phyloP scores from a whole-genome alignment of 1,140 invertebrate genomes.

The Oryctes rhinoceros region DNA sequence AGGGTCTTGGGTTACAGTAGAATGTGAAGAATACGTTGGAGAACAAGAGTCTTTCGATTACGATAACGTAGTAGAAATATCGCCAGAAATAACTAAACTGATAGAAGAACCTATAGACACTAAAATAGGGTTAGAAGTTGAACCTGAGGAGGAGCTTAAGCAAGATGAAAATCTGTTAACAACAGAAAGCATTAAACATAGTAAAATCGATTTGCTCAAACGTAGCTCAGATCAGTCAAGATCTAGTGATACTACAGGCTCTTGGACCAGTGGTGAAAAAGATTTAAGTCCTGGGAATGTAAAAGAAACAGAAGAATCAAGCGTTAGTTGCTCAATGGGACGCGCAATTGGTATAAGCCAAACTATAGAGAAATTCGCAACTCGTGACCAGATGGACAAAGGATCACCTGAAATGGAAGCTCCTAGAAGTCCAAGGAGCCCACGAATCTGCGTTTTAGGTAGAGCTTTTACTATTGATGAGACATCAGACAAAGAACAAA shows the following conservation, averaged over 20 bases:
- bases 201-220: conserved; percentile 64
- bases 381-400: conserved; percentile 56
- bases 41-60: conserved; percentile 64
- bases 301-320: conserved; percentile 75
- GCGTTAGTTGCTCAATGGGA: conserved; percentile 80
- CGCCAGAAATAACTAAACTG: conserved; percentile 56
- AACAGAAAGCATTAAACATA: conserved; percentile 59
- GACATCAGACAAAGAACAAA: conserved; percentile 50
- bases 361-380: conserved; percentile 68
- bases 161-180: conserved; percentile 58
- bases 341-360: conserved; percentile 78
- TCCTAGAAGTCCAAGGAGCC: conserved; percentile 57
- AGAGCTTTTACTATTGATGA: conserved; percentile 60
- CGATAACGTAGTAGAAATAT: conserved; percentile 55
- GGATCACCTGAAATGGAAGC: conserved; percentile 55
- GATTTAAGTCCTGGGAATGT: conserved; percentile 62
- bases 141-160: conserved; percentile 59
- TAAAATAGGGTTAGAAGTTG: conserved; percentile 48
- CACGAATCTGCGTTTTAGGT: conserved; percentile 57
- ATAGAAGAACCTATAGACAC: not conserved
- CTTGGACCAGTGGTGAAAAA: conserved; percentile 65
- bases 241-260: conserved; percentile 71
- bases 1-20: conserved; percentile 68
- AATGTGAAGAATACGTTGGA: conserved; percentile 70
- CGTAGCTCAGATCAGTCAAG: conserved; percentile 70